These are phyloP conservation scores for Oreohelix idahoensis DNA, from an alignment of 1,140 invertebrate genomes.

Conservation along the genomic window DNA sequence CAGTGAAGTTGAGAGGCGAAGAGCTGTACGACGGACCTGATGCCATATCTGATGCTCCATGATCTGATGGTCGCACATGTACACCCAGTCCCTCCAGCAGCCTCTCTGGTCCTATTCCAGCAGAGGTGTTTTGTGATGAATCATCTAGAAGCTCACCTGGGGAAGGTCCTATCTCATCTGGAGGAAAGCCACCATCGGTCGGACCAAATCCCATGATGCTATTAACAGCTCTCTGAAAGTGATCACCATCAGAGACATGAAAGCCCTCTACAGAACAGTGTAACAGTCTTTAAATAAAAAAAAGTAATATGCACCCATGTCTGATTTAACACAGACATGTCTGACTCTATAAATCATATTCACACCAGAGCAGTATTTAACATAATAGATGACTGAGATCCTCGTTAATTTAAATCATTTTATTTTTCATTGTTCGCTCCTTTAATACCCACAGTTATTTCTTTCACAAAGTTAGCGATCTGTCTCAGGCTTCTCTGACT, in stretches of 20 bases:
- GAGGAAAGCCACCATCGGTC: conserved; percentile 42
- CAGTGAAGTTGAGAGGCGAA: conserved; percentile 48
- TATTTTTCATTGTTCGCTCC: too few relatives aligned
- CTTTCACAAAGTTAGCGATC: too few relatives aligned
- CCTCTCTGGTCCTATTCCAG: conserved; percentile 14
- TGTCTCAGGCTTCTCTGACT: too few relatives aligned
- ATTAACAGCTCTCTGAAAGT: conserved; percentile 46
- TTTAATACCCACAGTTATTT: too few relatives aligned
- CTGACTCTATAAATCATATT: too few relatives aligned
- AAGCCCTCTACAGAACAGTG: too few relatives aligned
- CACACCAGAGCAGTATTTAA: too few relatives aligned
- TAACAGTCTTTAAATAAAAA: too few relatives aligned
- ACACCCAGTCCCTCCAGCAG: conserved; percentile 37
- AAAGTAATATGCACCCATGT: too few relatives aligned
- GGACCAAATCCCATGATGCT: conserved; percentile 51
- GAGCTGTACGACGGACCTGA: conserved; percentile 63
- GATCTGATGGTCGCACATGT: conserved; percentile 25
- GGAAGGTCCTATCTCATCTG: conserved; percentile 39
- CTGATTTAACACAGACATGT: too few relatives aligned
- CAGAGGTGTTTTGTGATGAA: conserved; percentile 56
- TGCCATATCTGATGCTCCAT: conserved; percentile 58
- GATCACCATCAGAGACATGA: neutral
- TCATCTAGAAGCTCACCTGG: conserved; percentile 30
- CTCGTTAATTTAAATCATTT: too few relatives aligned
- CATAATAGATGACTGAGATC: too few relatives aligned